Base-by-base conservation (phyloP, 1,140 invertebrate species). In the Pseudomyrmex gracilis region DNA sequence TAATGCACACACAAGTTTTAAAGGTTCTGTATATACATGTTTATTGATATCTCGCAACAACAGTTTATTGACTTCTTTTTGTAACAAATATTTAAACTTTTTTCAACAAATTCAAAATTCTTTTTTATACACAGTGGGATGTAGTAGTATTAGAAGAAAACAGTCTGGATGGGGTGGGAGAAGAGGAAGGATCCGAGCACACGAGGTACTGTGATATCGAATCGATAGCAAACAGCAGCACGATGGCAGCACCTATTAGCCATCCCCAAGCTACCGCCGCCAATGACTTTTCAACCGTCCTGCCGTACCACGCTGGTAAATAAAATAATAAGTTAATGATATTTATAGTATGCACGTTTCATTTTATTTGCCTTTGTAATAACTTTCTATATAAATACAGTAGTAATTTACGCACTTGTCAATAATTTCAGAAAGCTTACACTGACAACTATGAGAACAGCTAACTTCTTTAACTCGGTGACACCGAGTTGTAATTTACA, bases 221-320 rank as follows among this genome's bases (percentile, higher is more conserved):
- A 94, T 94, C 92, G 92, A 93, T 93, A 74, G 61, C 73, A 94
- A 94, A 94, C 93, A 94, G 92, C 94, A 94, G 91, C 93, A 93
- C 91, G 93, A 94, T 94, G 93, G 94, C 93, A 94, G 92, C 93
- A 94, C 92, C 91, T 94, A 94, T 92, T 92, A 94, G 92, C 93
- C 93, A 94, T 93, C 92, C 91, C 92, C 92, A 94, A 94, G 93
- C 93, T 94, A 94, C 92, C 93, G 93, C 93, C 93, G 93, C 93
- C 93, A 94, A 94, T 94, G 94, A 94, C 93, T 93, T 94, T 91
- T 94, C 93, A 94, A 94, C 94, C 94, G 94, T 94, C 94, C 94
- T 94, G 92, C 93, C 93, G 93, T 91, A 91, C 93, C 93, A 94
- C 93, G 92, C 93, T 92, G 93, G 93, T 94, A 82, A 92, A 71